Conservation (phyloP, 2,888 invertebrate species). For the Nezara viridula region DNA sequence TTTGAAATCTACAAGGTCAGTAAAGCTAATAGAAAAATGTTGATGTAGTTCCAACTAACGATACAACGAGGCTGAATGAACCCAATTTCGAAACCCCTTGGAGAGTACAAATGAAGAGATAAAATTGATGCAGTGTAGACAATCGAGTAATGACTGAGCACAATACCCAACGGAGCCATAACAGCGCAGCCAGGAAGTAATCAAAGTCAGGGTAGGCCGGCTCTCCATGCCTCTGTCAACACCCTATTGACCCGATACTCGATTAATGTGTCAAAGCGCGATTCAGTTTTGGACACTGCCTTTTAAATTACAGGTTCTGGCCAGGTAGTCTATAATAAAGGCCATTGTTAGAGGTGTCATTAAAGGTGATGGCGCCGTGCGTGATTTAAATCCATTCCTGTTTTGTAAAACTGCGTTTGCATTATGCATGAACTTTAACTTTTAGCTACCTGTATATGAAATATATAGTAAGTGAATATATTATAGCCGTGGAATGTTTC, state of each 20-base stretch:
- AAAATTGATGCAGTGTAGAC: not conserved
- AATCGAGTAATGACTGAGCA: not conserved
- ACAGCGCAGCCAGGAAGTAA: not conserved
- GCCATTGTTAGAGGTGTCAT: not conserved
- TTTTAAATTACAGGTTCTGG: not conserved
- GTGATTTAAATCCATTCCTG: not conserved
- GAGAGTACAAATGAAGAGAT: not conserved
- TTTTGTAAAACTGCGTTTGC: not conserved
- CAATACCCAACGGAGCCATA: not conserved
- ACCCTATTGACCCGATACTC: not conserved
- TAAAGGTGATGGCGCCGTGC: not conserved
- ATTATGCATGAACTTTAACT: not conserved
- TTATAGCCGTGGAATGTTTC: too few relatives aligned
- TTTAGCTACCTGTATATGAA: too few relatives aligned
- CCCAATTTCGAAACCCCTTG: not conserved
- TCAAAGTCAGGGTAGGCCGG: not conserved
- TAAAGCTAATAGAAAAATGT: too few relatives aligned
- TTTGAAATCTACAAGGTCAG: too few relatives aligned
- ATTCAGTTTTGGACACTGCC: not conserved
- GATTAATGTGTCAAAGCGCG: slow-evolving; percentile 3
- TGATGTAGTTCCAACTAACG: too few relatives aligned
- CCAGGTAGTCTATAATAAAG: not conserved
- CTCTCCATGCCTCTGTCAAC: not conserved
- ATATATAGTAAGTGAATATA: too few relatives aligned
- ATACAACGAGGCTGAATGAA: not conserved